phyloP scores from a whole-genome alignment of 2,797 vertebrate genomes.

The Tauraco hartlaubi region DNA sequence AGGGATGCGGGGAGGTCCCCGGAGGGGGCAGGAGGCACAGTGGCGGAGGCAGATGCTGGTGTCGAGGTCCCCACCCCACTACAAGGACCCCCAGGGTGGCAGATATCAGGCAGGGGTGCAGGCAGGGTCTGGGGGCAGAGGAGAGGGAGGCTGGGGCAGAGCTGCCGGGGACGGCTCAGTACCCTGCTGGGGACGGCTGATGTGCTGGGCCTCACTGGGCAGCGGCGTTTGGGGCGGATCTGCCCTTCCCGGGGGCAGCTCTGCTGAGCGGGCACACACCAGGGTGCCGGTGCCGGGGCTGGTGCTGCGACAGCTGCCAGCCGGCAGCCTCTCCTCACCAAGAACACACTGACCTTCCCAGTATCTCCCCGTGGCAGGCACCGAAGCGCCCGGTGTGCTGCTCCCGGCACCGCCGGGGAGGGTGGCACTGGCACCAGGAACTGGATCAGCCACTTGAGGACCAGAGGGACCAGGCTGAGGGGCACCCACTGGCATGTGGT shows the following conservation, averaged over 20 bases:
- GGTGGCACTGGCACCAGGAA: fast-evolving
- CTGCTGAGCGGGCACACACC: not conserved
- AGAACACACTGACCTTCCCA: slow-evolving; percentile 55
- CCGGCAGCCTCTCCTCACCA: not conserved
- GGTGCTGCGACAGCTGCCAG: not conserved
- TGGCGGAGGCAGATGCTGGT: not conserved
- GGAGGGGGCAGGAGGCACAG: not conserved
- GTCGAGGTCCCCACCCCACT: fast-evolving
- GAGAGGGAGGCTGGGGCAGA: not conserved
- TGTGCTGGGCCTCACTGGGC: not conserved
- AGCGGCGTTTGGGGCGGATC: not conserved
- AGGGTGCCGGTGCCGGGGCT: not conserved
- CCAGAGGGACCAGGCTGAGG: not conserved
- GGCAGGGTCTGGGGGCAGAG: not conserved
- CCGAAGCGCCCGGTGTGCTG: not conserved
- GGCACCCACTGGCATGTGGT: fast-evolving
- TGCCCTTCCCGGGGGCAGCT: not conserved
- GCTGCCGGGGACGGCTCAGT: not conserved
- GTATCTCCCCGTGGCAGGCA: not conserved
- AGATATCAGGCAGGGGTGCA: not conserved
- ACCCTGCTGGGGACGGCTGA: fast-evolving
- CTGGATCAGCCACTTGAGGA: not conserved
- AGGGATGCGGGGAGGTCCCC: not conserved
- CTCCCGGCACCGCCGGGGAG: fast-evolving
- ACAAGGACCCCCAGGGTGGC: not conserved